Conservation (phyloP, 1,140 invertebrate species). For the Linepithema humile region DNA sequence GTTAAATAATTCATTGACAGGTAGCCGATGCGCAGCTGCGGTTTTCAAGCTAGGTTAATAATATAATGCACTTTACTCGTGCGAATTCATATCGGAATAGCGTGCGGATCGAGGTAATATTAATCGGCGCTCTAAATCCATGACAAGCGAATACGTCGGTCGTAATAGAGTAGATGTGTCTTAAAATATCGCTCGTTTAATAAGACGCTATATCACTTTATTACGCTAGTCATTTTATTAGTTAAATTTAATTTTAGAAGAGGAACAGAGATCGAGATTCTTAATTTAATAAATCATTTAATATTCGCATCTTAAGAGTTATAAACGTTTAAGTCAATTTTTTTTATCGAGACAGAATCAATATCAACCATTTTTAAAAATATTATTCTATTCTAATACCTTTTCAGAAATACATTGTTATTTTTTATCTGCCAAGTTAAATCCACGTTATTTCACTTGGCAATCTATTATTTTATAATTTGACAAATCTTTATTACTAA, state of each 20-base stretch:
- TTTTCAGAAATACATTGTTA: neutral
- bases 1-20: conserved; percentile 54
- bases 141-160: neutral
- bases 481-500: neutral
- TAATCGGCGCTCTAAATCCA: conserved; percentile 22
- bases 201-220: neutral
- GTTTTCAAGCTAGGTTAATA: conserved; percentile 42
- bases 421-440: neutral
- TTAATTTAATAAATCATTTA: conserved; percentile 2
- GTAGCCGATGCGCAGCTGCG: conserved; percentile 53
- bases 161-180: neutral
- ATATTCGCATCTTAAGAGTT: neutral
- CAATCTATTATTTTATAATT: no score
- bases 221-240: neutral
- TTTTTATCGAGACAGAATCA: neutral
- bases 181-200: neutral
- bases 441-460: no score
- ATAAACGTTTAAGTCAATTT: neutral
- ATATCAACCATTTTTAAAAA: neutral
- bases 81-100: conserved; percentile 37
- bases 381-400: neutral
- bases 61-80: conserved; percentile 50
- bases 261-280: no score
- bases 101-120: conserved; percentile 10
- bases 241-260: neutral